A percentile compares a stretch with the other conserved stretches of the same genome.
Conservation (phyloP, 1,140 invertebrate species). For the Ceratosolen fusciceps region DNA sequence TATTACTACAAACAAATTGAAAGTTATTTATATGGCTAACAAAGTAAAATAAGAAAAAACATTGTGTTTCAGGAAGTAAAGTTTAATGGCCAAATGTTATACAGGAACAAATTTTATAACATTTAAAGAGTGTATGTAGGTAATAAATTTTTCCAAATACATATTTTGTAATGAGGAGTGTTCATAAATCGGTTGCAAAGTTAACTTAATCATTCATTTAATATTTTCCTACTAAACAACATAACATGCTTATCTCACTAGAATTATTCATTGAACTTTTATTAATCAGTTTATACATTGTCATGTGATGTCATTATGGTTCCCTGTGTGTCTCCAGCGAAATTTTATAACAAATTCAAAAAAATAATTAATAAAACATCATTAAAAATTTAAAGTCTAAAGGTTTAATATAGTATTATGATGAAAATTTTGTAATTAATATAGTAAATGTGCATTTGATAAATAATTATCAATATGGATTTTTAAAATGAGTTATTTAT, state of each 20-base stretch:
- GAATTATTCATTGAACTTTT: conserved; percentile 28
- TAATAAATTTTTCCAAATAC: conserved; percentile 62
- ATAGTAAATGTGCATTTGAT: background rate
- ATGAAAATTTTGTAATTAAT: too few species aligned
- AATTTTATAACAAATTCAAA: conserved; percentile 5
- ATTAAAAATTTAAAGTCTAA: background rate
- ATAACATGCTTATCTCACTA: conserved; percentile 42
- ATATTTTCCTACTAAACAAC: conserved; percentile 54
- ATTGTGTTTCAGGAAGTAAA: conserved; percentile 70
- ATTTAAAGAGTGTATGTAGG: conserved; percentile 64
- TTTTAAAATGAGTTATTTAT: background rate
- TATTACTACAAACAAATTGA: too few species aligned
- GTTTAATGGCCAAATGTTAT: conserved; percentile 66
- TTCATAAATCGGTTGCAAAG: conserved; percentile 50
- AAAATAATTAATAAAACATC: background rate
- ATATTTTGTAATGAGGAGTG: conserved; percentile 55
- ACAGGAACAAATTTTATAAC: conserved; percentile 64
- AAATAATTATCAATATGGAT: background rate
- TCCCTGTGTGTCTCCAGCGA: conserved; percentile 46
- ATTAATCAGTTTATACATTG: conserved; percentile 27
- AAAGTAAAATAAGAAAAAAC: conserved; percentile 50
- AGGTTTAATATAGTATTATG: background rate
- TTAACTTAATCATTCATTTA: conserved; percentile 53
- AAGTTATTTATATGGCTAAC: conserved; percentile 4
- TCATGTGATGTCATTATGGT: conserved; percentile 43